Conservation (phyloP, 2,888 invertebrate species). For the Drosophila ezoana region DNA sequence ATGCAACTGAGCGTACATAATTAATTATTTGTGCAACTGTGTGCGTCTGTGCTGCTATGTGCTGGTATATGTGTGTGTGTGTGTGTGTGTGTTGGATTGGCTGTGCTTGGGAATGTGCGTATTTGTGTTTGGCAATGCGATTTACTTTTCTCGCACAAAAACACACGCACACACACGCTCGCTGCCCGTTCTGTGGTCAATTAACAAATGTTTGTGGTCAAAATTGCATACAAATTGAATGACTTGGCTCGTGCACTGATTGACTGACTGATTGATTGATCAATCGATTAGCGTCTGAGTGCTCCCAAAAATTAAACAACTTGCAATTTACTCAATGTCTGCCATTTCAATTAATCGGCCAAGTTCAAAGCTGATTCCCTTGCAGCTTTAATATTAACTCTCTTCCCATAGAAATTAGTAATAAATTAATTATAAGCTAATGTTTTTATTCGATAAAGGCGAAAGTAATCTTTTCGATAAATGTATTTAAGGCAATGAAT, state of each 20-base stretch:
- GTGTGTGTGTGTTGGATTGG: neutral
- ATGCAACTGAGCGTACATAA: conserved; percentile 72
- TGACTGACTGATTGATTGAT: conserved; percentile 55
- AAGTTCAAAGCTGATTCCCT: conserved; percentile 1
- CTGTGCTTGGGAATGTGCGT: conserved; percentile 8
- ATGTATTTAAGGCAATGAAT: too few relatives aligned
- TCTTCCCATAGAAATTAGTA: too few relatives aligned
- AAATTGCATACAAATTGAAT: conserved; percentile 76
- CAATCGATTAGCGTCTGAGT: conserved; percentile 44
- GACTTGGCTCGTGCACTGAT: conserved; percentile 53
- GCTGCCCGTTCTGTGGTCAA: conserved; percentile 54
- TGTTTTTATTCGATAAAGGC: too few relatives aligned
- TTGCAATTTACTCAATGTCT: conserved; percentile 30
- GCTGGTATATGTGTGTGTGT: conserved; percentile 6
- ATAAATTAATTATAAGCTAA: too few relatives aligned
- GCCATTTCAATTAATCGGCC: conserved; percentile 27
- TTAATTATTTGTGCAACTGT: conserved; percentile 64
- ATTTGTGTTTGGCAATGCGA: conserved; percentile 47
- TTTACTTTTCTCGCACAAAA: conserved; percentile 50
- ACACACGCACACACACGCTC: conserved; percentile 6
- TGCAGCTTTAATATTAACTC: neutral
- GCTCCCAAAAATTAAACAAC: conserved; percentile 36
- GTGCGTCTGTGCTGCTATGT: neutral
- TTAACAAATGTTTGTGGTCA: conserved; percentile 74
- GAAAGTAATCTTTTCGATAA: too few relatives aligned